A percentile compares a stretch with the other conserved stretches of the same genome.
phyloP scores from a whole-genome alignment of 2,113 vertebrate genomes.

The Clarias batrachus region DNA sequence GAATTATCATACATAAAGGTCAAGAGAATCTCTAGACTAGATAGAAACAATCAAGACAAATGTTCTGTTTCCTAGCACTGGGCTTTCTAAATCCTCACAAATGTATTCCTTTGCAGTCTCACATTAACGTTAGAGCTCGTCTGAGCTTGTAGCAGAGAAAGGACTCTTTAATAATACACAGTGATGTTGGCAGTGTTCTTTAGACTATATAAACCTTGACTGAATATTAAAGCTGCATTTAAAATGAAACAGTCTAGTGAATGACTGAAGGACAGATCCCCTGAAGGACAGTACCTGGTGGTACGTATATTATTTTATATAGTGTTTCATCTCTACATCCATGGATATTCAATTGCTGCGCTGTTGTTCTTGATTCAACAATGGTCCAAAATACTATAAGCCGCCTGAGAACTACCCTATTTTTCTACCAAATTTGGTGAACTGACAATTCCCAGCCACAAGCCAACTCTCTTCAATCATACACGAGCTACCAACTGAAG shows the following conservation, averaged over 20 bases:
- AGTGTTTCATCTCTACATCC: neutral
- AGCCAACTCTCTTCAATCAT: neutral
- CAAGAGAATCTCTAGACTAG: slow-evolving; percentile 11
- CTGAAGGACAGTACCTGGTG: neutral
- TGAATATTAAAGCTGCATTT: slow-evolving; percentile 27
- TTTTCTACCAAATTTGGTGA: neutral
- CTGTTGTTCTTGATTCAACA: neutral
- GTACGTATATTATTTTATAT: neutral
- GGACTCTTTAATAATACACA: slow-evolving; percentile 21
- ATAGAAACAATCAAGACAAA: neutral
- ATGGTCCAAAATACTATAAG: neutral
- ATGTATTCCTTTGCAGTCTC: slow-evolving; percentile 1
- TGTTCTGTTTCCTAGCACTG: neutral
- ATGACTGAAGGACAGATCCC: neutral
- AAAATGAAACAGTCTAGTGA: neutral
- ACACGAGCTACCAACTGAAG: neutral
- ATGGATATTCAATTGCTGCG: neutral
- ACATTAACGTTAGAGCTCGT: neutral
- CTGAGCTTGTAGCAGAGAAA: slow-evolving; percentile 2
- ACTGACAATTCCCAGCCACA: neutral
- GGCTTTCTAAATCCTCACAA: slow-evolving; percentile 26
- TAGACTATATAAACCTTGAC: slow-evolving; percentile 20
- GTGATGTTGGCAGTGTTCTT: slow-evolving; percentile 5
- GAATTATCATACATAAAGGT: slow-evolving; percentile 10
- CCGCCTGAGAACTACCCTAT: too few relatives aligned